Percentiles rank a stretch among this genome's conserved stretches.
Evolutionary conservation across 2,888 invertebrate genomes (phyloP).

Genomic region (Dastarcus helophoroides): DNA sequence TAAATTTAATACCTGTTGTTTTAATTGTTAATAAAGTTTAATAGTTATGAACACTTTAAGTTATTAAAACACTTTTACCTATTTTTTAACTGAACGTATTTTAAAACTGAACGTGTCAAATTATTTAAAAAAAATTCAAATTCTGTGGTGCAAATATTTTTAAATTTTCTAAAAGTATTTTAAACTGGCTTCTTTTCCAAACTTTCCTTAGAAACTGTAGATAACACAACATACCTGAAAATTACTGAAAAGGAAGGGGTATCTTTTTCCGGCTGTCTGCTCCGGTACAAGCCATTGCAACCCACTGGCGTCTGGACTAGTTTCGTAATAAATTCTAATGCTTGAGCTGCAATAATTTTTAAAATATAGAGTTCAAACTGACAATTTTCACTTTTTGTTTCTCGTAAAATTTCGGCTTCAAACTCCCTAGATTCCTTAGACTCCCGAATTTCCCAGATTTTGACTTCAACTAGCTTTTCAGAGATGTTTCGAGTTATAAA

Average conservation of each 20-base stretch:
- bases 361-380: constrained; percentile 11
- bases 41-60: too few relatives aligned
- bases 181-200: background rate
- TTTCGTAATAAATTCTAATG: constrained; percentile 61
- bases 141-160: too few relatives aligned
- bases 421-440: background rate
- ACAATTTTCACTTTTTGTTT: too few relatives aligned
- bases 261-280: constrained; percentile 77
- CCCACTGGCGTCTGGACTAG: constrained; percentile 69
- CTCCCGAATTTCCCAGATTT: background rate
- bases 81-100: too few relatives aligned
- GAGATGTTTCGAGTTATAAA: background rate
- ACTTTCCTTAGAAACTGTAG: background rate
- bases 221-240: constrained; percentile 48
- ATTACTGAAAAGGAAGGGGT: constrained; percentile 79
- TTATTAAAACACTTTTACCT: too few relatives aligned
- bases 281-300: constrained; percentile 80
- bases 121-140: too few relatives aligned
- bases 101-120: too few relatives aligned
- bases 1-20: too few relatives aligned
- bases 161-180: background rate
- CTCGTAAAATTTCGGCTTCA: background rate
- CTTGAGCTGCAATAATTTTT: constrained; percentile 41
- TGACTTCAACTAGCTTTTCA: background rate
- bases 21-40: too few relatives aligned